A percentile compares a stretch with the other conserved stretches of the same genome.
phyloP scores from a whole-genome alignment of 2,888 invertebrate genomes.

The Koerneria pararmatus region DNA sequence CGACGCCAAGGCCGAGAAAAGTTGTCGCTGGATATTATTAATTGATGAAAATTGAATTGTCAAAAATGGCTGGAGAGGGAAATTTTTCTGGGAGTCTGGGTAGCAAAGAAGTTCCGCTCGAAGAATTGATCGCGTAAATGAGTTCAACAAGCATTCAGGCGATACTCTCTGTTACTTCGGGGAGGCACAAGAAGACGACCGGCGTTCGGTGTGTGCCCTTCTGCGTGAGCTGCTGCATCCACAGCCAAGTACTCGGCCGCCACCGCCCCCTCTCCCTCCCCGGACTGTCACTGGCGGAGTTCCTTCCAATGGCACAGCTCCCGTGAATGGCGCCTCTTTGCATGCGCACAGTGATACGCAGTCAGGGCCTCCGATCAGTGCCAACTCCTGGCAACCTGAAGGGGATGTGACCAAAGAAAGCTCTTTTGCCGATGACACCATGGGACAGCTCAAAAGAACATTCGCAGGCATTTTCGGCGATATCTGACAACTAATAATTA shows the following conservation, averaged over 20 bases:
- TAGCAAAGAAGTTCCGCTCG: constrained; percentile 25
- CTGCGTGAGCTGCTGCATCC: constrained; percentile 29
- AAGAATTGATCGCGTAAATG: too few relatives aligned
- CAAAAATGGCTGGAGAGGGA: constrained; percentile 24
- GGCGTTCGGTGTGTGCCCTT: constrained; percentile 30
- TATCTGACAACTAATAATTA: too few relatives aligned
- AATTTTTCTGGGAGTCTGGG: neutral
- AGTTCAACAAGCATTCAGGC: neutral
- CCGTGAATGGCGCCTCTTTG: too few relatives aligned
- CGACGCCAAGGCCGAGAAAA: too few relatives aligned
- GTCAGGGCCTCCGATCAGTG: neutral
- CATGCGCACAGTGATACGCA: too few relatives aligned
- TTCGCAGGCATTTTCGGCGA: constrained; percentile 48
- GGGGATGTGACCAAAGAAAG: neutral
- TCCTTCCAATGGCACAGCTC: too few relatives aligned
- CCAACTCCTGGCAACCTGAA: neutral
- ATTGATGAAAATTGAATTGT: too few relatives aligned
- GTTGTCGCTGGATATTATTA: too few relatives aligned
- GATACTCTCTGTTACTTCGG: constrained; percentile 32
- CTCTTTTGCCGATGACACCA: constrained; percentile 42
- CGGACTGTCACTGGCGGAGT: too few relatives aligned
- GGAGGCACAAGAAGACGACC: constrained; percentile 44
- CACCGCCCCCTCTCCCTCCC: neutral
- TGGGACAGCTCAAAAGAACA: constrained; percentile 45
- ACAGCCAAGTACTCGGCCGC: neutral